Conservation (phyloP, 2,113 vertebrate genomes). For the Brachyhypopomus occidentalis region DNA sequence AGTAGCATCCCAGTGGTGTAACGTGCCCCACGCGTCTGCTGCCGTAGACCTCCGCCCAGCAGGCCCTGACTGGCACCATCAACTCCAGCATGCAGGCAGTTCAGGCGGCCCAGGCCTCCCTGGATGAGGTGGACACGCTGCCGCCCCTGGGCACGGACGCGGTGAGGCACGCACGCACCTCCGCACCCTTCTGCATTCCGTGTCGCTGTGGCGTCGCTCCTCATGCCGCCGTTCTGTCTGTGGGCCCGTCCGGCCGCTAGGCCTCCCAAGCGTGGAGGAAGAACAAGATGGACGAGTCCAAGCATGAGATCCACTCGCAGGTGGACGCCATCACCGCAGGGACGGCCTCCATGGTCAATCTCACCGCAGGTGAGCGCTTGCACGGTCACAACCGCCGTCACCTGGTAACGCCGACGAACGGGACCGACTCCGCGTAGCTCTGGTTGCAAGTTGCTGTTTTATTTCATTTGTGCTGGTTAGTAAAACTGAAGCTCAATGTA, state of each 20-base stretch:
- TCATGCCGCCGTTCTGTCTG: neutral
- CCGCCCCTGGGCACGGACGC: slow-evolving; percentile 92
- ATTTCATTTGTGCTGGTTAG: too few species aligned
- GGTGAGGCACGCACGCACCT: slow-evolving; percentile 73
- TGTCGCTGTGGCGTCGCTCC: neutral
- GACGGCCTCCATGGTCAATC: slow-evolving; percentile 95
- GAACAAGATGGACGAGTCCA: slow-evolving; percentile 98
- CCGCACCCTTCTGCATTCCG: too few species aligned
- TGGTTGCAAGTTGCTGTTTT: too few species aligned
- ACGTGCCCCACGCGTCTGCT: neutral
- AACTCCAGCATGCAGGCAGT: slow-evolving; percentile 99
- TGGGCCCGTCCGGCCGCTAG: slow-evolving; percentile 64
- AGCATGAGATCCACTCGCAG: slow-evolving; percentile 98
- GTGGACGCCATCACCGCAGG: slow-evolving; percentile 98
- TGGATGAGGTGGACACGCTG: slow-evolving; percentile 89
- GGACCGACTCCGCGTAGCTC: neutral
- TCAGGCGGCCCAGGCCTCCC: slow-evolving; percentile 88
- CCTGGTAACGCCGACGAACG: neutral
- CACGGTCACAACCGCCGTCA: neutral
- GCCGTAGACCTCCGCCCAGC: slow-evolving; percentile 90
- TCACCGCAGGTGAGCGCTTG: slow-evolving; percentile 85
- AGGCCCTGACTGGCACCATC: slow-evolving; percentile 94
- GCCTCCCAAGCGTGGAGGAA: slow-evolving; percentile 96
- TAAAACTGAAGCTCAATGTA: too few species aligned
- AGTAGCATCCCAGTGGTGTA: too few species aligned